These are phyloP conservation scores for Atractosteus spatula DNA, from an alignment of 2,113 vertebrate species.

Conservation along the genomic window DNA sequence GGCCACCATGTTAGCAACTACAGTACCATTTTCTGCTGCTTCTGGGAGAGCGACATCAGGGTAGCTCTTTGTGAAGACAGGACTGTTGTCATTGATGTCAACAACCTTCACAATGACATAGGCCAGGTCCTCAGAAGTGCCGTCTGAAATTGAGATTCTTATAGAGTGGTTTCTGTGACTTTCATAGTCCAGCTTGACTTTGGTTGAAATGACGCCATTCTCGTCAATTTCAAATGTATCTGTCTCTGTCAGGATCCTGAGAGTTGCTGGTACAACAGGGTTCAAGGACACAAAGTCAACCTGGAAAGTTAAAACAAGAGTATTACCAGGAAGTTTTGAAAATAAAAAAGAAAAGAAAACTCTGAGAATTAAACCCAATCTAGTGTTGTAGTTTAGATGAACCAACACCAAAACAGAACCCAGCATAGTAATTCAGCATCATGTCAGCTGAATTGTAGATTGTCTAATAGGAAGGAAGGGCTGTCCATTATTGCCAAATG, in stretches of 20 bases:
- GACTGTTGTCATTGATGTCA: conserved; percentile 71
- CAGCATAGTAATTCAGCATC: too few relatives aligned
- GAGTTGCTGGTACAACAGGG: conserved; percentile 22
- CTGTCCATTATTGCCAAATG: too few relatives aligned
- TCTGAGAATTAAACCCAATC: too few relatives aligned
- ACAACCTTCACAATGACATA: conserved; percentile 52
- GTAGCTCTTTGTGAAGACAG: conserved; percentile 42
- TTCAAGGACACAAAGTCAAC: conserved; percentile 44
- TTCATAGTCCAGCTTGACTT: conserved; percentile 59
- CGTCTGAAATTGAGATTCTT: conserved; percentile 61
- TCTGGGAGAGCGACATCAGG: conserved; percentile 38
- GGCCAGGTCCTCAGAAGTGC: conserved; percentile 40
- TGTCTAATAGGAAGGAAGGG: too few relatives aligned
- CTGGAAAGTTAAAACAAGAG: conserved; percentile 33
- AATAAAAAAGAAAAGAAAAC: conserved; percentile 17
- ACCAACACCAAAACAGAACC: too few relatives aligned
- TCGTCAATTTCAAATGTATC: conserved; percentile 52
- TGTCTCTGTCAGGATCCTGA: conserved; percentile 44
- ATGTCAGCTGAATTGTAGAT: too few relatives aligned
- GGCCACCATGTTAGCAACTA: conserved; percentile 30
- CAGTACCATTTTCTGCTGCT: conserved; percentile 10
- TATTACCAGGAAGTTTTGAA: neutral
- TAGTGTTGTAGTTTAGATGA: too few relatives aligned
- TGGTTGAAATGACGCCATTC: conserved; percentile 51
- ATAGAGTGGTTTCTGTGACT: conserved; percentile 50